Conservation (phyloP, 2,113 vertebrate species). For the Nycticryphes semicollaris region DNA sequence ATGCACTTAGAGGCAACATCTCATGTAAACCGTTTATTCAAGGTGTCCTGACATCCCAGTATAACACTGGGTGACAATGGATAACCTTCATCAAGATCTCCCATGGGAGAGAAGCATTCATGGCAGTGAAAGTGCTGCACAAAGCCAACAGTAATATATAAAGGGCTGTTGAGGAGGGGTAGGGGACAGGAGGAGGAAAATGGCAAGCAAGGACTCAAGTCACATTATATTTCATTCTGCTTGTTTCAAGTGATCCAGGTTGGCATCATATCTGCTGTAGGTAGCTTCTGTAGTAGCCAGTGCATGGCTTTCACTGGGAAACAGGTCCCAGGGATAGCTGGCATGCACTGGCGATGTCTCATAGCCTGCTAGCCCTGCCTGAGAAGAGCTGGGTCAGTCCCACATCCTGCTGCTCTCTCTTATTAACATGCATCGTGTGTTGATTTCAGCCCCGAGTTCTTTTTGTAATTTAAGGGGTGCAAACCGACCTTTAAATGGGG, state of each 20-base stretch:
- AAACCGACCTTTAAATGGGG: slow-evolving; percentile 61
- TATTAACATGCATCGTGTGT: slow-evolving; percentile 11
- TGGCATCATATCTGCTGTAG: background rate
- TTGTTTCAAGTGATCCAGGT: background rate
- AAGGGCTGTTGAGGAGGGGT: background rate
- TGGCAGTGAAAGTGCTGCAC: background rate
- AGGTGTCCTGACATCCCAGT: slow-evolving; percentile 56
- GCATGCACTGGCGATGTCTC: background rate
- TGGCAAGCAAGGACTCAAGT: background rate
- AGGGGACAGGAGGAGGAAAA: background rate
- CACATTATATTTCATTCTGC: background rate
- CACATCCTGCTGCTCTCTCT: background rate
- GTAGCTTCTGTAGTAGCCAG: background rate
- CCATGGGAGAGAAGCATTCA: slow-evolving; percentile 9
- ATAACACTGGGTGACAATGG: slow-evolving; percentile 53
- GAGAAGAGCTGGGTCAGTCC: background rate
- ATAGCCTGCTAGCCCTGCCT: background rate
- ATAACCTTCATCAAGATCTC: slow-evolving; percentile 61
- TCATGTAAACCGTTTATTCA: slow-evolving; percentile 68
- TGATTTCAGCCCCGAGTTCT: slow-evolving; percentile 19
- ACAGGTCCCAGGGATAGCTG: background rate
- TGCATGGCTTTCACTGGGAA: background rate
- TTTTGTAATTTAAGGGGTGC: slow-evolving; percentile 60
- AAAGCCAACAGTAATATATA: slow-evolving; percentile 7
- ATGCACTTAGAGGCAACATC: slow-evolving; percentile 48